A percentile compares a stretch with the other conserved stretches of the same genome.
Conservation (phyloP, 2,113 vertebrate genomes). For the Podarcis raffonei region DNA sequence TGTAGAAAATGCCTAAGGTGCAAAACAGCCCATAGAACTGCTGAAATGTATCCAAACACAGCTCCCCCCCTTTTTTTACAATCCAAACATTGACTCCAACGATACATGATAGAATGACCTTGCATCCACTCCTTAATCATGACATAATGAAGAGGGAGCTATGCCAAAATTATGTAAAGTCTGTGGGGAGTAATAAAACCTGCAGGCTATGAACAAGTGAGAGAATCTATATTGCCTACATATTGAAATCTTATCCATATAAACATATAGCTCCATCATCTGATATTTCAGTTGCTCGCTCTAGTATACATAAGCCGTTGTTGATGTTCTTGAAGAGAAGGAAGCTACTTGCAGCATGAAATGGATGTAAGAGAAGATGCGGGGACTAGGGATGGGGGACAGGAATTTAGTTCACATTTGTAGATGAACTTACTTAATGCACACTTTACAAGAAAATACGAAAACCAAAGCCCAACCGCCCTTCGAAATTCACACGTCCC, state of each 20-base stretch:
- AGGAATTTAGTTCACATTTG: too few relatives aligned
- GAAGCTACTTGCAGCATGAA: not conserved
- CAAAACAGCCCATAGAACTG: not conserved
- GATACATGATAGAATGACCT: slow-evolving; percentile 50
- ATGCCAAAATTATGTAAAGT: slow-evolving; percentile 75
- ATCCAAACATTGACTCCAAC: slow-evolving; percentile 35
- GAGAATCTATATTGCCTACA: slow-evolving; percentile 23
- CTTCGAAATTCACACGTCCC: too few relatives aligned
- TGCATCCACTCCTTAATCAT: slow-evolving; percentile 51
- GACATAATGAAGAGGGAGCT: slow-evolving; percentile 66
- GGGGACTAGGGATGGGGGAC: too few relatives aligned
- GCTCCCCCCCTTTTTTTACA: not conserved
- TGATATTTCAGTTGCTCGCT: slow-evolving; percentile 17
- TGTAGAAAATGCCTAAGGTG: not conserved
- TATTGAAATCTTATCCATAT: slow-evolving; percentile 19
- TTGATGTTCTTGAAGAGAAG: not conserved
- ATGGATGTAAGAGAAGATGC: not conserved
- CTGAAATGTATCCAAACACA: slow-evolving; percentile 28
- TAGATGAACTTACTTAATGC: too few relatives aligned
- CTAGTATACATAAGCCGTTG: slow-evolving; percentile 36
- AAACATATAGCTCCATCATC: not conserved
- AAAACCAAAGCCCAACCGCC: too few relatives aligned
- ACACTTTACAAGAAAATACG: too few relatives aligned
- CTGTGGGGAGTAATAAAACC: slow-evolving; percentile 65
- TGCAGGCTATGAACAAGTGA: slow-evolving; percentile 42